Evolutionary conservation across 2,113 vertebrate species (phyloP).

Genomic region (Anhinga anhinga): DNA sequence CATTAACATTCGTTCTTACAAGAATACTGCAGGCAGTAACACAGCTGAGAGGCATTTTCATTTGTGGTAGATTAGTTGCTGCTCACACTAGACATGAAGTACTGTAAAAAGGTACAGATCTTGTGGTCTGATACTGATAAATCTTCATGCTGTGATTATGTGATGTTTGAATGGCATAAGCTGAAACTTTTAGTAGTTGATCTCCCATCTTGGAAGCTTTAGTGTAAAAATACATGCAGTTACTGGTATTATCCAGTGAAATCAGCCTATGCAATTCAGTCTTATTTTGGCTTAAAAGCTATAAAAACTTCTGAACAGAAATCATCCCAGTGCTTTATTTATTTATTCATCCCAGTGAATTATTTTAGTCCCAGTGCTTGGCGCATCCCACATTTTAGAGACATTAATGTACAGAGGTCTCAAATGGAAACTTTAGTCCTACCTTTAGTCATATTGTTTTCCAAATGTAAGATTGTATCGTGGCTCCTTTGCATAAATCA

Average conservation of each 20-base stretch:
- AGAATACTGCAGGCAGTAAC: background rate
- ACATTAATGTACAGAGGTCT: background rate
- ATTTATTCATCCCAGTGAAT: background rate
- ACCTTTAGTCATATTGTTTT: background rate
- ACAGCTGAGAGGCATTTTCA: background rate
- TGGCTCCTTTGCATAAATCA: background rate
- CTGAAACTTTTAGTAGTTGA: background rate
- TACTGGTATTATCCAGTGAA: background rate
- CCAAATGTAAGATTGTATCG: background rate
- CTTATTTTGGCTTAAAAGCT: background rate
- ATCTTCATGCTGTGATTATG: background rate
- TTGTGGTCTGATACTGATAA: background rate
- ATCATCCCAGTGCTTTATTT: background rate
- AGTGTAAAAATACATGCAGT: background rate
- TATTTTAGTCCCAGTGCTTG: background rate
- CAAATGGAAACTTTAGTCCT: background rate
- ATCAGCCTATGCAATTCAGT: background rate
- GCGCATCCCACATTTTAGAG: background rate
- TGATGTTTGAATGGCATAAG: background rate
- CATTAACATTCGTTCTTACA: background rate
- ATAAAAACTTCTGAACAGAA: background rate
- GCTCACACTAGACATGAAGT: background rate
- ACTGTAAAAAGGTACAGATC: background rate
- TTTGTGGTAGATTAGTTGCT: background rate
- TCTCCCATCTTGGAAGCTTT: background rate